Conservation (phyloP, 2,797 vertebrate genomes). For the Sebastes matsubarae region DNA sequence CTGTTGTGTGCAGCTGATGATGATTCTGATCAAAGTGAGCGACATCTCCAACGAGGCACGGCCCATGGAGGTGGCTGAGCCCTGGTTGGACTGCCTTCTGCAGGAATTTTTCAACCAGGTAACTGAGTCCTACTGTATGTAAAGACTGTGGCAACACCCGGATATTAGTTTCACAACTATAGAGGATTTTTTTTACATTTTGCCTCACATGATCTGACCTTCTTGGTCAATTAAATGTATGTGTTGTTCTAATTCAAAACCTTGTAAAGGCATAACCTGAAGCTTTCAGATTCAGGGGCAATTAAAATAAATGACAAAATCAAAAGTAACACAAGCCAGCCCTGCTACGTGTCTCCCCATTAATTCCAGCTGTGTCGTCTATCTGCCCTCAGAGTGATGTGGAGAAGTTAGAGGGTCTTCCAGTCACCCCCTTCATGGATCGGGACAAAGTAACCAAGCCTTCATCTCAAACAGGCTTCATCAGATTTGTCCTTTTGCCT, state of each 20-base stretch:
- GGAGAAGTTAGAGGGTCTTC: conserved; percentile 86
- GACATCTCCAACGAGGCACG: conserved; percentile 86
- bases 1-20: conserved; percentile 78
- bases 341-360: background rate
- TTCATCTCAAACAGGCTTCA: conserved; percentile 85
- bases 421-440: conserved; percentile 86
- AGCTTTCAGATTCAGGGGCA: background rate
- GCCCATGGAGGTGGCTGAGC: conserved; percentile 86
- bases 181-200: background rate
- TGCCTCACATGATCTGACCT: too few relatives aligned
- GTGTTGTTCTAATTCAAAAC: background rate
- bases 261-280: background rate
- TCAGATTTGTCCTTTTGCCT: conserved; percentile 83
- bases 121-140: background rate
- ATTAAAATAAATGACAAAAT: background rate
- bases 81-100: conserved; percentile 86
- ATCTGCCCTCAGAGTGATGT: conserved; percentile 78
- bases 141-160: too few relatives aligned
- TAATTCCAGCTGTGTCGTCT: background rate
- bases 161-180: background rate
- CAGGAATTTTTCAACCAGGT: conserved; percentile 89
- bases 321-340: background rate
- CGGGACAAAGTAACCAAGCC: conserved; percentile 86
- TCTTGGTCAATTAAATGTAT: background rate
- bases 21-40: conserved; percentile 86